Base-by-base conservation (phyloP, 2,888 invertebrate species). In the Minunthozetes semirufus region DNA sequence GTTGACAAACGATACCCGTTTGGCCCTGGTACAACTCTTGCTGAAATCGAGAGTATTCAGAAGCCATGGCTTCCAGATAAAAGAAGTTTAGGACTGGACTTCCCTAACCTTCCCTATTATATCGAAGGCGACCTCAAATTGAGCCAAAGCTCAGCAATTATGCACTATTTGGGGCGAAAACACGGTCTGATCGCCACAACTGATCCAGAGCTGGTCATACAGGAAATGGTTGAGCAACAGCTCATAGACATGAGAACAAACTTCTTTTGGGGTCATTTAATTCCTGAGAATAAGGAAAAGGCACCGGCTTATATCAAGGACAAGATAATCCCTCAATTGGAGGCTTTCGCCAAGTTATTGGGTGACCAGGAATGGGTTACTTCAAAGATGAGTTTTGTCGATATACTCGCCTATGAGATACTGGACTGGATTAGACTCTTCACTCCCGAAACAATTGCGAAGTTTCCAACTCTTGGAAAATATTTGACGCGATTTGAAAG, bases 1-100 rank as follows among this genome's bases (percentile, higher is more conserved):
- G 83, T 83, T 77, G 85, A 85, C 76, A 82, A 82, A 59, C 76
- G 80, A n/a, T 85, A 84, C 77, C 80, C 81, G 17, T 81, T 80
- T 76, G 42, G 42, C 5, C 42, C 42, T 42, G 42, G 42, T 13
- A 1, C 1, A 42, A 9, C 42, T 1, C 1, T 42, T 8, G 42
- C 42, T 13, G 42, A 4, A 13, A 8, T 42, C 5, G 27, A 61
- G 61, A 33, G 27, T 17, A 73, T 17, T 73, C 0, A 25, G 1
- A 33, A 1, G 0, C 4, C 8, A 33, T 84, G 84, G 84, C 77
- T 79, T 4, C 80, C 79, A 27, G 81, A 80, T 9, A 84, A 84
- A 77, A 72, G 78, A 84, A 84, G 76, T 0, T 78, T 83, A 15
- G 81, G 81, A 5, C 76, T 84, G 38, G 80, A 80, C 42, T 83